These are phyloP conservation scores for Nemoura dubitans DNA, from an alignment of 2,888 invertebrate genomes.

Conservation along the genomic window DNA sequence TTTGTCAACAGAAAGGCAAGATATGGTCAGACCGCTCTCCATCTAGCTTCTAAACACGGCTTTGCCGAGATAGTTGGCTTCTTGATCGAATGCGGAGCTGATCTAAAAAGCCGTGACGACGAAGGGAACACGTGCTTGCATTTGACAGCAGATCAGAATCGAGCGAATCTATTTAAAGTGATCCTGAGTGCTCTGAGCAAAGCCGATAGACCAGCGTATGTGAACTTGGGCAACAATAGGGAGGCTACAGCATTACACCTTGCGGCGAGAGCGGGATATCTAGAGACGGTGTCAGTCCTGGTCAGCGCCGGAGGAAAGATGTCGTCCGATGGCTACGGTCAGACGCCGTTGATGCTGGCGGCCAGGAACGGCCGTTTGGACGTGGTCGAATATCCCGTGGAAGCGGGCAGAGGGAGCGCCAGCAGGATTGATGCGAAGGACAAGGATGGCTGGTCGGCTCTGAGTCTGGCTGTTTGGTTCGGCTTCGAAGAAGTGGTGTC, in stretches of 20 bases:
- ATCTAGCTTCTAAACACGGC: neutral
- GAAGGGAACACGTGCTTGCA: neutral
- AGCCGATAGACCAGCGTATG: neutral
- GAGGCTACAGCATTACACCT: neutral
- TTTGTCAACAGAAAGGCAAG: neutral
- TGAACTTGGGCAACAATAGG: neutral
- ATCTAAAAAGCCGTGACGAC: neutral
- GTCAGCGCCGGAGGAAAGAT: neutral
- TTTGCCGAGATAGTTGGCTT: neutral
- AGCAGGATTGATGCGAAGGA: neutral
- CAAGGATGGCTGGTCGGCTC: neutral
- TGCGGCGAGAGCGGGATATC: neutral
- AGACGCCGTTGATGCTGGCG: neutral
- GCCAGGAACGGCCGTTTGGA: neutral
- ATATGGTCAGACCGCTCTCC: neutral
- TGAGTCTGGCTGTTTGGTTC: neutral
- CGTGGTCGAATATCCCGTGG: neutral
- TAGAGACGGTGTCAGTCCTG: neutral
- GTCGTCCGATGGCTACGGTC: neutral
- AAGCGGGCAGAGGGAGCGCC: neutral
- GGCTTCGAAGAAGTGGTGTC: neutral
- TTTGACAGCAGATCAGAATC: neutral
- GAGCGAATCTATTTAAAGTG: neutral
- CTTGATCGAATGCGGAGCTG: neutral
- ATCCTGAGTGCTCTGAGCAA: neutral